phyloP scores from a whole-genome alignment of 2,797 vertebrate species.

The Scolopax bukidnonensis region DNA sequence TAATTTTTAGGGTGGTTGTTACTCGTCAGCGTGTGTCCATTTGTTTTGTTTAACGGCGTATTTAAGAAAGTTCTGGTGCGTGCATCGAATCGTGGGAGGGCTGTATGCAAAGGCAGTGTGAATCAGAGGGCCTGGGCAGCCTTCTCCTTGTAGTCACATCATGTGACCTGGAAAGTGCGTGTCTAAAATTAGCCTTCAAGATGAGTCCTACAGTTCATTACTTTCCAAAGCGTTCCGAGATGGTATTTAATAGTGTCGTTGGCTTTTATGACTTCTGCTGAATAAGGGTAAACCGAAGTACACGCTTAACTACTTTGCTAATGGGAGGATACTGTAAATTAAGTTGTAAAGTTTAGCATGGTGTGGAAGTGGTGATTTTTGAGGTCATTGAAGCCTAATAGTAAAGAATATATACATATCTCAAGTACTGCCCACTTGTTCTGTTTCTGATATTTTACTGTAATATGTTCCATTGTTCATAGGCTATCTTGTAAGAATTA shows the following conservation, averaged over 20 bases:
- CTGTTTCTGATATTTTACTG: background rate
- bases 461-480: background rate
- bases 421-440: background rate
- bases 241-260: background rate
- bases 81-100: background rate
- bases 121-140: background rate
- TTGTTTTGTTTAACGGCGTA: background rate
- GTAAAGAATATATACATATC: background rate
- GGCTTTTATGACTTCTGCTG: background rate
- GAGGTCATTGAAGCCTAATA: background rate
- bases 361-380: background rate
- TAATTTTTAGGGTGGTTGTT: background rate
- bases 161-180: background rate
- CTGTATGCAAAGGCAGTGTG: background rate
- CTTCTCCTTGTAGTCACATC: background rate
- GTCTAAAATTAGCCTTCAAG: conserved; percentile 41
- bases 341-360: background rate
- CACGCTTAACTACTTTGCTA: background rate
- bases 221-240: background rate
- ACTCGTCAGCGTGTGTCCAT: background rate
- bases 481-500: background rate
- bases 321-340: background rate
- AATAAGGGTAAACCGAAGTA: background rate
- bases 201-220: background rate
- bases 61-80: background rate